Base-by-base conservation (phyloP, 2,797 vertebrate species). In the Poecilia velifera region DNA sequence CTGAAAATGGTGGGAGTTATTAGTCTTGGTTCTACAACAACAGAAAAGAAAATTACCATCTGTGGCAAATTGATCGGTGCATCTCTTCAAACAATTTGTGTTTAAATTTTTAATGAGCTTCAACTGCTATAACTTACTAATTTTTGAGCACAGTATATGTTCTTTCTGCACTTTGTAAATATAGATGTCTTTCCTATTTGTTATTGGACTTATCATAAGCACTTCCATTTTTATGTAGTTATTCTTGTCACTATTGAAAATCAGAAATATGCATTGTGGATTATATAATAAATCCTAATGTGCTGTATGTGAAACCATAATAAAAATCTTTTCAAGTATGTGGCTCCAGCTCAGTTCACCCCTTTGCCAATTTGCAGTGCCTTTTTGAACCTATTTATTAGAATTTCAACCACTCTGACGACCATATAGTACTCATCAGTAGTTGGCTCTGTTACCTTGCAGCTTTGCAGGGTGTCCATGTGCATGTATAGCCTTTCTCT, bases 221-320 rank as follows among this genome's bases (percentile, higher is more conserved):
- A 85, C 83, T 87, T 78, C 80, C 84, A 79, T 43, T 81, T 70
- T 76, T 83, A 87, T 91, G 81, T 87, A 86, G 79, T 88, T 84
- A 77, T 86, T 81, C 82, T 89, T 81, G 88, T 89, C 57, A 77
- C 66, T 81, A 80, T 22, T 1, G 84, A 77, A 77, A 84, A 89
- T 82, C 45, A 25, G 4, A 77, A 77, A 78, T 82, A 72, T 66
- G 71, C 74, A 87, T 85, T 81, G 82, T 93, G 84, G 70, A 83
- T 41, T 82, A 72, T 90, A 87, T 91, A 87, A 82, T 86, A 81
- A 89, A 84, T 74, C 80, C 78, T 86, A 31, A 86, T 84, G 85
- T 89, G 47, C 22, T 93, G 86, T 92, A 83, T 88, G 91, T 92
- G 82, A 85, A 91, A 88, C 81, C 86, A 85, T 86, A 94, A 92